Base-by-base conservation (phyloP, 1,140 invertebrate genomes). In the Triops longicaudatus region DNA sequence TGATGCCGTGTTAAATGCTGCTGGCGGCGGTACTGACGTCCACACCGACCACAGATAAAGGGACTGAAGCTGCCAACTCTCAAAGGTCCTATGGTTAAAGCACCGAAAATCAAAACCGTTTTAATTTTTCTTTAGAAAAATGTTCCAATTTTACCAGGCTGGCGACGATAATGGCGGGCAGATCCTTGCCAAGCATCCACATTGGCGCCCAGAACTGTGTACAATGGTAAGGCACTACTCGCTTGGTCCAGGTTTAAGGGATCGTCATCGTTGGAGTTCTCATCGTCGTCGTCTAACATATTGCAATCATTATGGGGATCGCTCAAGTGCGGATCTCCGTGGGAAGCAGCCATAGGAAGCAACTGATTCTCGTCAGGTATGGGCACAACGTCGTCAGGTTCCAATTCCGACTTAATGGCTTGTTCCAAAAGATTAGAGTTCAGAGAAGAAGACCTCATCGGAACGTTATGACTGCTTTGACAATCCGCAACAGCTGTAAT, bases 1-100 rank as follows among this genome's bases (percentile, higher is more conserved):
- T 63, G 50, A 22, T 63, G 50, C 17, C 50, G 50, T 63, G 50
- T 63, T 63, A 63, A 63, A 63, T 63, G 50, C n/a, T 63, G 50
- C 50, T 63, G 50, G 17, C 50, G 50, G 22, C 50, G 50, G 14
- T 63, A 63, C 14, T 63, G 50, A 22, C 50, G 50, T 4, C 50
- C 50, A 17, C 50, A 63, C 7, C 50, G 50, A 63, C 50, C 50
- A 63, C 50, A 63, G n/a, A 63, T 14, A 2, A 14, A 63, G 6
- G 50, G 50, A 63, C 50, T 63, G 50, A 63, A 63, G 50, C 50
- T 63, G 50, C 50, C 50, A 9, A 63, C 50, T 63, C 50, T 17
- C 3, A 63, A 63, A 4, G 50, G 50, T 0, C 50, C 50, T 63
- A 63, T 22, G 6, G 6, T n/a, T 63, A 22, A 9, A 63, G 22